Evolutionary conservation across 2,797 vertebrate genomes (phyloP), one percentile per base, ranked within the genome.

Genomic region (Chaetodon trifasciatus): DNA sequence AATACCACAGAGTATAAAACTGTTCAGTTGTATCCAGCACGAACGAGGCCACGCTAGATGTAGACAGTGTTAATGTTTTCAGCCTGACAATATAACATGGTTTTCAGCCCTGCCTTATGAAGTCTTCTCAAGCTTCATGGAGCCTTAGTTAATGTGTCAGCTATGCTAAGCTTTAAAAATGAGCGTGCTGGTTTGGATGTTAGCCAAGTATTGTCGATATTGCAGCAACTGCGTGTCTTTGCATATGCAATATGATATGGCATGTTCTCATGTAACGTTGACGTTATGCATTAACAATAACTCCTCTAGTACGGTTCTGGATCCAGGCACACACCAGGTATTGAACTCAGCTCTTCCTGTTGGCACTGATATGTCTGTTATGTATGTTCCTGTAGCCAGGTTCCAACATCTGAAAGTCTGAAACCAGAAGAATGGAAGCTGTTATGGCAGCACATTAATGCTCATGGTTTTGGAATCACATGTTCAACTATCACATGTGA

Each of bases 121-220:
- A 3, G 40, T 21, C 12, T 3, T 3, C 4, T 39, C 40, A 19
- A 60, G 69, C 61, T 50, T 39, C 19, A 42, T 8, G 6, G 53
- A 80, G 74, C 81, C 77, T n/a, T 8, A 21, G 9, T 6, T 47
- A 1, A 42, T 40, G 17, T 24, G 16, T 57, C 6, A 49, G 12
- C 13, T 13, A 3, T 46, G 15, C 13, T 12, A 12, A 13, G 5
- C 53, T 15, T 63, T 49, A 52, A 56, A 56, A 71, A 56, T 66
- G 35, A 35, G 10, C 42, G 13, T 28, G n/a, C 16, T 19, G 5
- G 28, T 58, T 10, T 24, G 11, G 16, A 19, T 73, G 24, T 49
- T 13, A 11, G 62, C n/a, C 23, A 24, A 10, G 3, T 53, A 5
- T 21, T 19, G 3, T 11, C 19, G 42, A n/a, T 7, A 56, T n/a